Percentiles rank a stretch among this genome's conserved stretches.
Evolutionary conservation across 2,113 vertebrate genomes (phyloP).

Genomic region (Puntigrus tetrazona): DNA sequence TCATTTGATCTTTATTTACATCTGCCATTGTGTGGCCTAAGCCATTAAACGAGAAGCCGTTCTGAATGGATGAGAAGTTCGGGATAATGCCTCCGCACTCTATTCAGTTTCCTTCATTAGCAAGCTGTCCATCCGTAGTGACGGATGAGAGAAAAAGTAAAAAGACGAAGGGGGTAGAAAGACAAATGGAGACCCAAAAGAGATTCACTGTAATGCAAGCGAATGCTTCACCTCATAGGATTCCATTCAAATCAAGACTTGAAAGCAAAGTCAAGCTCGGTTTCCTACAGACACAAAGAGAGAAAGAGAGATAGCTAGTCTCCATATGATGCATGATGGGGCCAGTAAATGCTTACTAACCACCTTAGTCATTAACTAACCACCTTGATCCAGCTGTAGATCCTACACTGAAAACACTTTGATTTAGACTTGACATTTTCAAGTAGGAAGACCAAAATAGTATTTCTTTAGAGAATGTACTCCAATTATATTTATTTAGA

Average conservation of each 20-base stretch:
- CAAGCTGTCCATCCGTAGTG: slow-evolving; percentile 45
- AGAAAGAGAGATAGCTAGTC: slow-evolving; percentile 30
- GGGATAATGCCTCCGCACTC: slow-evolving; percentile 52
- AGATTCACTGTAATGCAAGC: slow-evolving; percentile 43
- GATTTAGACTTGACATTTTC: background rate
- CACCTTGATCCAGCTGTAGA: background rate
- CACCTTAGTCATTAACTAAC: background rate
- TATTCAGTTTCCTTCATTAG: slow-evolving; percentile 57
- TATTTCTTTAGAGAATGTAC: background rate
- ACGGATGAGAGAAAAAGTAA: slow-evolving; percentile 50
- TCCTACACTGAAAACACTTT: background rate
- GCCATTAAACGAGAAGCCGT: slow-evolving; percentile 52
- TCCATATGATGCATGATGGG: background rate
- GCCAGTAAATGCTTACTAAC: background rate
- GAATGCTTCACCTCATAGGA: slow-evolving; percentile 53
- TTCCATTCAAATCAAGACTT: slow-evolving; percentile 60
- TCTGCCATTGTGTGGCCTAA: slow-evolving; percentile 54
- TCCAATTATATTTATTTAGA: too few species aligned
- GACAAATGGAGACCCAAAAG: slow-evolving; percentile 33
- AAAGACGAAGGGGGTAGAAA: slow-evolving; percentile 14
- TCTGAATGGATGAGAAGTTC: slow-evolving; percentile 55
- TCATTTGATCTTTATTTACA: slow-evolving; percentile 65
- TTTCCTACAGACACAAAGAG: slow-evolving; percentile 53
- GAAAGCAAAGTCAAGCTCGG: slow-evolving; percentile 54
- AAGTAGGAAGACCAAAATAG: background rate